Evolutionary conservation across 2,888 invertebrate species (phyloP), one percentile per base, ranked within the genome.

Genomic region (Folsomia manolachei): DNA sequence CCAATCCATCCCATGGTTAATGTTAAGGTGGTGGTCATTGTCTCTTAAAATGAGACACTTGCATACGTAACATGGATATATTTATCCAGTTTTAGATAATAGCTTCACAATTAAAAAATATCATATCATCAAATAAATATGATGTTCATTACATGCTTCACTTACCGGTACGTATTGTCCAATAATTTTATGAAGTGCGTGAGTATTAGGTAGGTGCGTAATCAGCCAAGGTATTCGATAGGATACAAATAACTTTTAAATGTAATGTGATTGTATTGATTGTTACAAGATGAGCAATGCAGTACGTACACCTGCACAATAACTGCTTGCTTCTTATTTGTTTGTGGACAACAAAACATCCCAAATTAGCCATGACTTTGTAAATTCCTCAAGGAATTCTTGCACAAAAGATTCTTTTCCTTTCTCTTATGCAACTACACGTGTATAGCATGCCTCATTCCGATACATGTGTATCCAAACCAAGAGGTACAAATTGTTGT

Each of bases 1-100:
- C 56, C 56, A 56, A 14, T 56, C 56, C 56, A 56, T 56, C 21
- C 51, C 56, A 56, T 39, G 56, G n/a, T n/a, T n/a, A n/a, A n/a
- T n/a, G n/a, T n/a, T n/a, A n/a, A n/a, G n/a, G n/a, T n/a, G n/a
- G n/a, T 7, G 11, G 27, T 66, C 53, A 72, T 75, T 75, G 75
- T 75, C 70, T 70, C 70, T 27, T 65, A 21, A 26, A 63, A 69
- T 69, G 66, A 71, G 71, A 74, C 71, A 71, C 74, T n/a, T n/a
- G n/a, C n/a, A n/a, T n/a, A n/a, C n/a, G n/a, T n/a, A n/a, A n/a
- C n/a, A n/a, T n/a, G n/a, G n/a, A n/a, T n/a, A n/a, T n/a, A 74
- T 71, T 71, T 71, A 64, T 72, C 62, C 27, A 56, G 7, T 56
- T 56, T 39, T 39, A 39, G 39, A 14, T n/a, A n/a, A n/a, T n/a